Percentiles rank a stretch among this genome's conserved stretches.
These are phyloP conservation scores for Morus bassanus DNA, from an alignment of 2,797 vertebrate species.

Conservation along the genomic window DNA sequence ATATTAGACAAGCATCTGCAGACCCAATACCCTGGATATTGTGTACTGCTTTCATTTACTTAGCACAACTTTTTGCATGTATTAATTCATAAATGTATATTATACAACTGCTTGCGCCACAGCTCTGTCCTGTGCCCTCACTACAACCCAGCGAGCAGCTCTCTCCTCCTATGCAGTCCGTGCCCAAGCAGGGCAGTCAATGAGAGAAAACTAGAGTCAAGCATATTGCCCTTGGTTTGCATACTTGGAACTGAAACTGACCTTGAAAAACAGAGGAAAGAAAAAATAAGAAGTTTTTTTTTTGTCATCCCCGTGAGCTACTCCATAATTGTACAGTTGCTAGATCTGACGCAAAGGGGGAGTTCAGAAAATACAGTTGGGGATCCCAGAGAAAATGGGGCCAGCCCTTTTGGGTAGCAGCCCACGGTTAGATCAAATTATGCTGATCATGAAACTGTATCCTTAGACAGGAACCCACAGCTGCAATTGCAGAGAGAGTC, in stretches of 20 bases:
- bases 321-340: not conserved
- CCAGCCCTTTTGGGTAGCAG: constrained; percentile 40
- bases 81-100: not conserved
- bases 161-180: not conserved
- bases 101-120: not conserved
- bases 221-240: not conserved
- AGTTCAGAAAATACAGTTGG: not conserved
- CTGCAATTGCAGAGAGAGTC: constrained; percentile 26
- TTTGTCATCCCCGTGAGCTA: rapidly evolving
- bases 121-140: not conserved
- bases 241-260: not conserved
- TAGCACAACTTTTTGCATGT: not conserved
- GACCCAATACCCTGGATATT: not conserved
- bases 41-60: not conserved
- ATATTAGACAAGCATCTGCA: not conserved
- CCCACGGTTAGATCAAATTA: constrained; percentile 56
- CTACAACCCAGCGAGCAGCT: not conserved
- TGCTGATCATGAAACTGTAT: constrained; percentile 61
- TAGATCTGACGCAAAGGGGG: not conserved
- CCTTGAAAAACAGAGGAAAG: not conserved
- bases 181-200: not conserved
- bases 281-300: not conserved
- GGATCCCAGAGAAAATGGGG: constrained; percentile 22
- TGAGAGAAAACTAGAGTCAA: not conserved
- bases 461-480: constrained; percentile 51